Conservation (phyloP, 2,888 invertebrate species). For the Oligia fasciuncula region DNA sequence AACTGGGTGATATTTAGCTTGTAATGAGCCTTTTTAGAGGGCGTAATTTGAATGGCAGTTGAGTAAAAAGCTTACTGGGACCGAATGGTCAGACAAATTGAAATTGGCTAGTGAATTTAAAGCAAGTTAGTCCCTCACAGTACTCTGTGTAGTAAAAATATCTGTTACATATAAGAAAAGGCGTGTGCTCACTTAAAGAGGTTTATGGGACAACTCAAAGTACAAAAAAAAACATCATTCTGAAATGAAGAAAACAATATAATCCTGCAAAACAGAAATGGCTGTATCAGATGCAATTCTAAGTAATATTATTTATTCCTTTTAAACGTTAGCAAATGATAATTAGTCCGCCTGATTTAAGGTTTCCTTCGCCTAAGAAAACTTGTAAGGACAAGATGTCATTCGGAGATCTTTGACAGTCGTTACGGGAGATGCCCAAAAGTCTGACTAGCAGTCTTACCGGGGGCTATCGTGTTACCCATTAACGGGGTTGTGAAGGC, state of each 20-base stretch:
- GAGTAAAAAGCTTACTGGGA: background rate
- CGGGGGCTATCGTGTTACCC: background rate
- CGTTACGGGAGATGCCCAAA: no score
- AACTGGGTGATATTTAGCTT: conserved; percentile 3
- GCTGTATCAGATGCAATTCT: background rate
- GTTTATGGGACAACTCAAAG: no score
- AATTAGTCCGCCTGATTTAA: background rate
- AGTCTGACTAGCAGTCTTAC: background rate
- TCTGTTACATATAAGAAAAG: background rate
- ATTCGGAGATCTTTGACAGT: background rate
- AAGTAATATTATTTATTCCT: background rate
- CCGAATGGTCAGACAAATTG: background rate
- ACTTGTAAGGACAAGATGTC: background rate
- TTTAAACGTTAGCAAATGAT: background rate
- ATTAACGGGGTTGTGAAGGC: background rate
- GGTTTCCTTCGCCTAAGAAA: background rate
- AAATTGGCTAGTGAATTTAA: no score
- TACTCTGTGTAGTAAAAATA: background rate
- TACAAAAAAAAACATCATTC: no score
- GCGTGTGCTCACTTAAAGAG: background rate
- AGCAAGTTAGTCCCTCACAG: no score
- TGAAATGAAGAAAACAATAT: background rate
- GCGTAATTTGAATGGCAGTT: background rate
- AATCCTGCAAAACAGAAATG: background rate
- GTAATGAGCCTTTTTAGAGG: background rate